A percentile compares a stretch with the other conserved stretches of the same genome.
phyloP scores from a whole-genome alignment of 2,113 vertebrate species.

The Prionailurus viverrinus region DNA sequence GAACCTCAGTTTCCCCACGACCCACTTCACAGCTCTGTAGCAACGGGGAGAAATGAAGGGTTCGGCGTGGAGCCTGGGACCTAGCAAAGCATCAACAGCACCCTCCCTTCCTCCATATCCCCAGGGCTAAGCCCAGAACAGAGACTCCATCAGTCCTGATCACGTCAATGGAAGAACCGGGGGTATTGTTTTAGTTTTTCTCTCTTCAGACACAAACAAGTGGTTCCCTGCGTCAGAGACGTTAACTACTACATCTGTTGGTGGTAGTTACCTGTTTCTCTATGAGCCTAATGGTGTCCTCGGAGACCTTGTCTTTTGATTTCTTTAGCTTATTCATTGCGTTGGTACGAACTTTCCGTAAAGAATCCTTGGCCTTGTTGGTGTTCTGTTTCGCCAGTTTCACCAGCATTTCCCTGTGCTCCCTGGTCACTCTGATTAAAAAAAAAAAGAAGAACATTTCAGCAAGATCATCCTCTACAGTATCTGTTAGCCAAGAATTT shows the following conservation, averaged over 20 bases:
- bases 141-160: not conserved
- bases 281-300: conserved; percentile 94
- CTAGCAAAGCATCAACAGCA: not conserved
- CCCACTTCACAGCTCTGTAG: not conserved
- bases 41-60: not conserved
- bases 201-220: not conserved
- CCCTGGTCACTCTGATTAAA: conserved; percentile 92
- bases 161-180: not conserved
- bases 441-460: conserved; percentile 19
- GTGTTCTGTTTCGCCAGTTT: conserved; percentile 95
- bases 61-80: not conserved
- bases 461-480: not conserved
- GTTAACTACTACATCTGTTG: not conserved
- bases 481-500: not conserved
- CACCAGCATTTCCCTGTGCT: conserved; percentile 94
- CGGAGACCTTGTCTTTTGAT: conserved; percentile 92
- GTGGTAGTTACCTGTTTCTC: conserved; percentile 94
- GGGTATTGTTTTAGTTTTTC: not conserved
- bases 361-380: conserved; percentile 96
- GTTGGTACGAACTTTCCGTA: conserved; percentile 91
- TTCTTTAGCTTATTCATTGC: conserved; percentile 92
- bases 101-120: not conserved
- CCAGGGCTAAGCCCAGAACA: not conserved
- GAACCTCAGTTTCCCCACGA: not conserved
- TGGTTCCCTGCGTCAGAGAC: not conserved